These are phyloP conservation scores for Keiferia lycopersicella DNA, from an alignment of 2,888 invertebrate genomes.

Conservation along the genomic window DNA sequence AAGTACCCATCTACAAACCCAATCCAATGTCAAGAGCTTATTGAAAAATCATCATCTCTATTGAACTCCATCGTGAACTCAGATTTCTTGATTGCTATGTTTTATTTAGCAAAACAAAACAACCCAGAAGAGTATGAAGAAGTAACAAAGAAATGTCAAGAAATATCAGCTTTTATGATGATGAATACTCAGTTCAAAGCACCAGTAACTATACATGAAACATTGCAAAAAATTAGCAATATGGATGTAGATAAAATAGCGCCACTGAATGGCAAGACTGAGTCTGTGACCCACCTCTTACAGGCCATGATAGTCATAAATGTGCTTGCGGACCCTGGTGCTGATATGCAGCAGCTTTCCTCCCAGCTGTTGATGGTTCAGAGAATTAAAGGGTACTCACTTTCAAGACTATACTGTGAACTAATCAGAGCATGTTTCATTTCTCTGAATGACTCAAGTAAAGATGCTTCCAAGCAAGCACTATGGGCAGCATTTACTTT, in stretches of 20 bases:
- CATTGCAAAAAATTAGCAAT: slow-evolving; percentile 81
- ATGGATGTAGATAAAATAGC: slow-evolving; percentile 84
- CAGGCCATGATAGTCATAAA: slow-evolving; percentile 92
- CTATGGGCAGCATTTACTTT: slow-evolving; percentile 97
- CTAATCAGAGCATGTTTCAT: slow-evolving; percentile 94
- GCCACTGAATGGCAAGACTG: slow-evolving; percentile 77
- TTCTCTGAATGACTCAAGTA: slow-evolving; percentile 92
- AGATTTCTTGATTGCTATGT: slow-evolving; percentile 90
- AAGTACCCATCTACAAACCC: slow-evolving; percentile 72
- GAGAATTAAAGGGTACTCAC: slow-evolving; percentile 90
- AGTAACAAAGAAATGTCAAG: slow-evolving; percentile 89
- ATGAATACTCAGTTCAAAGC: slow-evolving; percentile 81
- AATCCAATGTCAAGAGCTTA: slow-evolving; percentile 81
- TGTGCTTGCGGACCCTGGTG: slow-evolving; percentile 91
- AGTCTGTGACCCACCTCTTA: slow-evolving; percentile 86
- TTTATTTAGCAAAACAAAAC: slow-evolving; percentile 91
- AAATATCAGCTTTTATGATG: slow-evolving; percentile 83
- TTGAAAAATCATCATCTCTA: slow-evolving; percentile 86
- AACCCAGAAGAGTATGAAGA: slow-evolving; percentile 85
- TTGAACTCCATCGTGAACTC: slow-evolving; percentile 85
- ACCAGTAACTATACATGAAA: slow-evolving; percentile 80
- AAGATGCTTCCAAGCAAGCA: slow-evolving; percentile 89
- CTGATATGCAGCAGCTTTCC: slow-evolving; percentile 89
- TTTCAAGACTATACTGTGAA: slow-evolving; percentile 92
- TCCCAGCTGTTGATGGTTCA: slow-evolving; percentile 92